Evolutionary conservation across 2,888 invertebrate genomes (phyloP), one percentile per base, ranked within the genome.

Genomic region (Hedya salicella): DNA sequence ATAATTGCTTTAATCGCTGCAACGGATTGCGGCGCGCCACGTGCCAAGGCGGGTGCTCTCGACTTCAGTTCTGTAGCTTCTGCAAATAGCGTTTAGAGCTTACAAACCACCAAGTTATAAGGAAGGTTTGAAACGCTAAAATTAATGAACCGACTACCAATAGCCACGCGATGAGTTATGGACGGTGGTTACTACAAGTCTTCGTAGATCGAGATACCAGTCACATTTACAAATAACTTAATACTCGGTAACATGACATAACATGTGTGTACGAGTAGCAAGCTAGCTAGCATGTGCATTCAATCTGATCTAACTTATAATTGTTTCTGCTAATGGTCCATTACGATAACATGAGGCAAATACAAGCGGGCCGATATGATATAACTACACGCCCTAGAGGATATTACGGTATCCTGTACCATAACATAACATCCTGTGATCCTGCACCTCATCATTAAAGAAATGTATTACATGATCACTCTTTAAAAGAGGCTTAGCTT

Each of bases 61-160:
- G 70, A 78, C 74, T 73, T 72, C 76, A 77, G 78, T 83, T 83
- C 78, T 85, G 85, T 78, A 85, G 87, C 85, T 87, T 87, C 88
- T 82, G 81, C 81, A 84, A 86, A 85, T 86, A 86, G 78, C 76
- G 77, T 84, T 86, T 87, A 86, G 82, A 77, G 78, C 80, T 79
- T 73, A 69, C 72, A 70, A 68, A 73, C 73, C 77, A 73, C 79
- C 75, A 78, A 77, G 69, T 73, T 76, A 77, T 73, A 76, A 75
- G 78, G 73, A 75, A 75, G 79, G 70, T 76, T 75, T 71, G 60
- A 48, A 62, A 40, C 21, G 69, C 74, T 75, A 70, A 75, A 79
- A 78, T 75, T 73, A 77, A 79, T 77, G 73, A 70, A 69, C 56
- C 36, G 60, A 44, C 53, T 50, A 48, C 48, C 56, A 67, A 59